Evolutionary conservation across 1,140 invertebrate species (phyloP).

Genomic region (Cotesia glomerata): DNA sequence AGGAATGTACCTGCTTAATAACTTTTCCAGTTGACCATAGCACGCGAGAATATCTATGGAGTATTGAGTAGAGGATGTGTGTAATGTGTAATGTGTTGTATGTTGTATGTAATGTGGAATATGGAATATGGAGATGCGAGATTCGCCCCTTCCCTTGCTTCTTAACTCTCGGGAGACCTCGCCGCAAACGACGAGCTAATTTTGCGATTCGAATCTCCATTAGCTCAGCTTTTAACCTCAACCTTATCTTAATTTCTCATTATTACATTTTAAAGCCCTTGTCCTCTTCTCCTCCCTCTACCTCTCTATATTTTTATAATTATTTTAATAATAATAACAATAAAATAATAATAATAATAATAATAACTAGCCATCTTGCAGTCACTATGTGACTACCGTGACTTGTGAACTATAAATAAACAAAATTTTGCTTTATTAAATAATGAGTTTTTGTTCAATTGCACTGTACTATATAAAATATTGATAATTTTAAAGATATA

Average conservation of each 20-base stretch:
- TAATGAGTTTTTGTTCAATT: too few species aligned
- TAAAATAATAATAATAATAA: too few species aligned
- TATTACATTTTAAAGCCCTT: not conserved
- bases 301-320: too few species aligned
- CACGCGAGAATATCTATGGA: constrained; percentile 10
- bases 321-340: too few species aligned
- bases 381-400: too few species aligned
- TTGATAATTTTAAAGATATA: too few species aligned
- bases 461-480: too few species aligned
- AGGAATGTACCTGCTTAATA: constrained; percentile 45
- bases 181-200: constrained; percentile 42
- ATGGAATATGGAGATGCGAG: not conserved
- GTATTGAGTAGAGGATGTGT: too few species aligned
- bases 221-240: constrained; percentile 17
- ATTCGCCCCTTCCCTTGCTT: not conserved
- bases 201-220: constrained; percentile 44
- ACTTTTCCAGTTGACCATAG: constrained; percentile 41
- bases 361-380: too few species aligned
- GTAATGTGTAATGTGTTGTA: too few species aligned
- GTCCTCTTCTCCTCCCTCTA: not conserved
- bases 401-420: too few species aligned
- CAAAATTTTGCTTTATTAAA: too few species aligned
- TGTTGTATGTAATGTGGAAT: not conserved
- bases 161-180: not conserved
- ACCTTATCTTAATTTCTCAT: not conserved